These are phyloP conservation scores for Anarhynchus alexandrinus DNA, from an alignment of 2,113 vertebrate genomes.

Conservation along the genomic window DNA sequence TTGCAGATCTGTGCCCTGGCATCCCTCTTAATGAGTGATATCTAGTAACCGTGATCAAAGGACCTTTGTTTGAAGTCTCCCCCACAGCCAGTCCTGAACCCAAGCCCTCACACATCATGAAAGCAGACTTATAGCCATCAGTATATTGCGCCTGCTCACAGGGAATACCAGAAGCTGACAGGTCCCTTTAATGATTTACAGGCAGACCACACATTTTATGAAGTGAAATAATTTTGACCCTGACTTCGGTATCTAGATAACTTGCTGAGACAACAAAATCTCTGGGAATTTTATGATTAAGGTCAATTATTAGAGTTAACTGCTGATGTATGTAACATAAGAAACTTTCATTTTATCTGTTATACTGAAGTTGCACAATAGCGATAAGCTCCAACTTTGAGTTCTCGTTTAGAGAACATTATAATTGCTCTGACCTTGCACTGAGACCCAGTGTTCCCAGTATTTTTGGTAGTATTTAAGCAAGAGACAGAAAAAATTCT, in stretches of 20 bases:
- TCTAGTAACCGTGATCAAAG: not conserved
- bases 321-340: not conserved
- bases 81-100: not conserved
- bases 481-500: not conserved
- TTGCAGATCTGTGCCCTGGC: not conserved
- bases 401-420: not conserved
- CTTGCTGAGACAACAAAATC: not conserved
- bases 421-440: not conserved
- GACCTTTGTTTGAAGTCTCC: not conserved
- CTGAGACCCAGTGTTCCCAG: not conserved
- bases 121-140: not conserved
- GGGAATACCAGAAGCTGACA: not conserved
- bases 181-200: not conserved
- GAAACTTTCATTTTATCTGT: not conserved
- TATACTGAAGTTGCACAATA: not conserved
- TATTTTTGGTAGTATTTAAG: not conserved
- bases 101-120: not conserved
- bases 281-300: not conserved
- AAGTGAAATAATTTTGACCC: not conserved
- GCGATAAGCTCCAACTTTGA: not conserved
- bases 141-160: not conserved
- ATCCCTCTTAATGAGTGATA: not conserved
- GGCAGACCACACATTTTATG: not conserved
- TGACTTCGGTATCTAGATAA: not conserved
- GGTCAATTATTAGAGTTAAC: not conserved